These are phyloP conservation scores for Otis tarda DNA, from an alignment of 2,113 vertebrate genomes.

Conservation along the genomic window DNA sequence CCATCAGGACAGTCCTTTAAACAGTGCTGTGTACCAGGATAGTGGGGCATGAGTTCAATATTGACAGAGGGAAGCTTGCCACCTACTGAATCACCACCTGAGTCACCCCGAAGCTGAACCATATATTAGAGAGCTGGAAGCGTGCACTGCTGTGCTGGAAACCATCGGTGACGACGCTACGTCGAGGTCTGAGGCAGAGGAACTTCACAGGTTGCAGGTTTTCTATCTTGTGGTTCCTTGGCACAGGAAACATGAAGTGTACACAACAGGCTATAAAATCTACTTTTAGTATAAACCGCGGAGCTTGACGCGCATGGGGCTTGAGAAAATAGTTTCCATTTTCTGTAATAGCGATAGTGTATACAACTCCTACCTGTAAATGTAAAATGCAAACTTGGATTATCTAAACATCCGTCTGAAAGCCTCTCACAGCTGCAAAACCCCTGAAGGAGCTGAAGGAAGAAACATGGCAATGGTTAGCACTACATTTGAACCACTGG, in stretches of 20 bases:
- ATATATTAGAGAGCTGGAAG: slow-evolving; percentile 47
- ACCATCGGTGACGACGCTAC: neutral
- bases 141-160: neutral
- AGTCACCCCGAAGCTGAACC: slow-evolving; percentile 12
- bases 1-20: neutral
- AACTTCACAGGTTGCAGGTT: slow-evolving; percentile 33
- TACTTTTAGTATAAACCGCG: slow-evolving; percentile 64
- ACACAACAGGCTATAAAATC: slow-evolving; percentile 65
- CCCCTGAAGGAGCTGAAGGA: neutral
- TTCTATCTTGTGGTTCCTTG: slow-evolving; percentile 64
- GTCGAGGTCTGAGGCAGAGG: neutral
- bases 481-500: slow-evolving; percentile 13
- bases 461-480: neutral
- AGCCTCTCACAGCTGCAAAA: slow-evolving; percentile 44
- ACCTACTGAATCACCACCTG: neutral
- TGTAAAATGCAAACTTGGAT: slow-evolving; percentile 57
- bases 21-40: neutral
- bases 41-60: slow-evolving; percentile 11
- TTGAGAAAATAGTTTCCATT: slow-evolving; percentile 64
- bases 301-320: slow-evolving; percentile 40
- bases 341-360: slow-evolving; percentile 49
- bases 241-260: slow-evolving; percentile 48
- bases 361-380: slow-evolving; percentile 66
- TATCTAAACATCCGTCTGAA: slow-evolving; percentile 43
- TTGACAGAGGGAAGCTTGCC: slow-evolving; percentile 33